Conservation (phyloP, 1,140 invertebrate species). For the Calephelis nemesis region DNA sequence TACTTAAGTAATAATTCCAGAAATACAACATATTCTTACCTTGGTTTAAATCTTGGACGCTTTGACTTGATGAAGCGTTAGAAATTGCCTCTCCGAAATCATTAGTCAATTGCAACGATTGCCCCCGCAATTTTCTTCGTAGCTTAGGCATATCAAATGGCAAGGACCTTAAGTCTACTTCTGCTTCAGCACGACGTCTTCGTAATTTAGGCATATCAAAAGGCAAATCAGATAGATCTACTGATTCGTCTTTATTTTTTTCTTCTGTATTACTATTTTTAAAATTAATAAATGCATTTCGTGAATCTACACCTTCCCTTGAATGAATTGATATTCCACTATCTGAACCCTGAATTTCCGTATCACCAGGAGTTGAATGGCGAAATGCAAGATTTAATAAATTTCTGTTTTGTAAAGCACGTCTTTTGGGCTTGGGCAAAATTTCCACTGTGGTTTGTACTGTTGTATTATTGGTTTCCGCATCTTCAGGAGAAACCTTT, state of each 20-base stretch:
- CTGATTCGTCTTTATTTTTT: constrained; percentile 63
- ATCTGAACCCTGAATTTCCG: constrained; percentile 90
- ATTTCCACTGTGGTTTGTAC: constrained; percentile 70
- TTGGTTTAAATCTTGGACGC: constrained; percentile 85
- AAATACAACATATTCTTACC: constrained; percentile 44
- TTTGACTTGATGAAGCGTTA: constrained; percentile 88
- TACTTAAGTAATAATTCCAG: background rate
- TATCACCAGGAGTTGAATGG: constrained; percentile 82
- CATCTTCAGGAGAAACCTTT: constrained; percentile 83
- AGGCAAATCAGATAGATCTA: constrained; percentile 87
- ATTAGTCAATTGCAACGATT: constrained; percentile 67
- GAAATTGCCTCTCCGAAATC: constrained; percentile 82
- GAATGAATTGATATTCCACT: constrained; percentile 92
- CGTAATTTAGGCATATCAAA: constrained; percentile 95
- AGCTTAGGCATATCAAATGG: constrained; percentile 95
- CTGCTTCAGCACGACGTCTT: constrained; percentile 82
- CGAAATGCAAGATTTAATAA: constrained; percentile 85
- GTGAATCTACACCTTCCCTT: constrained; percentile 85
- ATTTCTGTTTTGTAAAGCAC: constrained; percentile 87
- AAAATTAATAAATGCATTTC: constrained; percentile 81
- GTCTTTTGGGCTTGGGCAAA: constrained; percentile 80
- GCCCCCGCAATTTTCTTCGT: constrained; percentile 83
- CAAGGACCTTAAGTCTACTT: constrained; percentile 87
- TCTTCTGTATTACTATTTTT: constrained; percentile 78
- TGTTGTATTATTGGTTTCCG: constrained; percentile 73